phyloP scores from a whole-genome alignment of 2,888 invertebrate genomes.

The Ectobius pallidus region DNA sequence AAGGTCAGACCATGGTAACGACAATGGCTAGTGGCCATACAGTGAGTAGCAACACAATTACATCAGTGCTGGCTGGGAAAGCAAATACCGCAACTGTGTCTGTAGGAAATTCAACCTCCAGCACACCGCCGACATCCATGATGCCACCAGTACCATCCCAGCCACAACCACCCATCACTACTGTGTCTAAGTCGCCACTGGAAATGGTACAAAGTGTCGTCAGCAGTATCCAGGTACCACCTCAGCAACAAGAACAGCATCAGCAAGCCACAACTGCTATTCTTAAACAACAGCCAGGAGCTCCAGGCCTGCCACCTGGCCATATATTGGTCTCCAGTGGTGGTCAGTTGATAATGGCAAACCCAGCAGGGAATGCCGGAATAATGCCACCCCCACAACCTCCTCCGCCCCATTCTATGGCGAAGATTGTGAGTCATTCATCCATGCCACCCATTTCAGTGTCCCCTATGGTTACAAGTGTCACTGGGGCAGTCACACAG shows the following conservation, averaged over 20 bases:
- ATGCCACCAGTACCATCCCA: constrained; percentile 46
- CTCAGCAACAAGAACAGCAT: constrained; percentile 46
- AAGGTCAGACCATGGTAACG: constrained; percentile 57
- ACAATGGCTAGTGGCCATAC: constrained; percentile 77
- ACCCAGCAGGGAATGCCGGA: constrained; percentile 52
- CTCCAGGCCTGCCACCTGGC: constrained; percentile 60
- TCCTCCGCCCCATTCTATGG: constrained; percentile 59
- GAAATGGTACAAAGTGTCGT: constrained; percentile 82
- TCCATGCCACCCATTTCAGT: constrained; percentile 66
- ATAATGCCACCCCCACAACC: constrained; percentile 60
- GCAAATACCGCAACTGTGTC: constrained; percentile 79
- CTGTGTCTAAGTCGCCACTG: constrained; percentile 66
- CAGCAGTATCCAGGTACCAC: constrained; percentile 68
- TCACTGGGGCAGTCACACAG: constrained; percentile 58
- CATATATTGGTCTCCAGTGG: constrained; percentile 79
- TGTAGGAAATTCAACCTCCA: constrained; percentile 61
- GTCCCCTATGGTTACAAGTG: constrained; percentile 68
- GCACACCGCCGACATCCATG: constrained; percentile 53
- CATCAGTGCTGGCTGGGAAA: constrained; percentile 77
- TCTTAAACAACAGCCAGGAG: constrained; percentile 30
- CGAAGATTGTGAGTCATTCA: constrained; percentile 55
- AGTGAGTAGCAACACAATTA: constrained; percentile 80
- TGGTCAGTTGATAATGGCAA: constrained; percentile 74
- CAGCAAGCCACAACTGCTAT: constrained; percentile 19
- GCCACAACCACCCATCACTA: constrained; percentile 48